Evolutionary conservation across 2,113 vertebrate species (phyloP).

Genomic region (Channa maculata): DNA sequence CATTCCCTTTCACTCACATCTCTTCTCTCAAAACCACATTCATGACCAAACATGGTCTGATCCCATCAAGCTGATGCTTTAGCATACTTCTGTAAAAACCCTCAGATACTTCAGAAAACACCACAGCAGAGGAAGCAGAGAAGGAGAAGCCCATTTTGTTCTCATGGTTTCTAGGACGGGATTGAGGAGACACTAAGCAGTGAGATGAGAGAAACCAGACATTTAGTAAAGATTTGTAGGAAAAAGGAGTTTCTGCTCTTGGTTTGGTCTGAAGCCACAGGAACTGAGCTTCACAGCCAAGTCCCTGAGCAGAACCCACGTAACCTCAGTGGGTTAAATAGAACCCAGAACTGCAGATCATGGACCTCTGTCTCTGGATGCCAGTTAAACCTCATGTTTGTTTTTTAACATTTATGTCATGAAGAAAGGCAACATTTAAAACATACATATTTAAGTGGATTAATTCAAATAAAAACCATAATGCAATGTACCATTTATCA

Average conservation of each 20-base stretch:
- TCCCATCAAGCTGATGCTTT: constrained; percentile 55
- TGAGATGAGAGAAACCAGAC: constrained; percentile 73
- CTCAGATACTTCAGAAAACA: constrained; percentile 35
- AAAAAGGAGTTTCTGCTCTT: constrained; percentile 50
- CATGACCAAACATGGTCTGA: constrained; percentile 71
- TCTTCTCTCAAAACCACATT: constrained; percentile 61
- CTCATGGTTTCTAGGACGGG: constrained; percentile 28
- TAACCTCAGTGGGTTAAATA: constrained; percentile 57
- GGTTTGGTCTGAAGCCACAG: constrained; percentile 70
- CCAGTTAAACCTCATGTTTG: constrained; percentile 48
- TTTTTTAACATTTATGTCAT: constrained; percentile 38
- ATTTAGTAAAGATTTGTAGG: constrained; percentile 42
- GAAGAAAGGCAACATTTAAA: constrained; percentile 22
- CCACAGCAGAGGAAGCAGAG: constrained; percentile 46
- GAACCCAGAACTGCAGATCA: constrained; percentile 52
- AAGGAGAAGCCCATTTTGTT: constrained; percentile 27
- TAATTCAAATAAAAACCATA: constrained; percentile 7
- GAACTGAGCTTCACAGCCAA: constrained; percentile 76
- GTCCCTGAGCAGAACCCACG: constrained; percentile 63
- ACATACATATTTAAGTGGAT: constrained; percentile 11
- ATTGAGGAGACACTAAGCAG: constrained; percentile 31
- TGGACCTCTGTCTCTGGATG: constrained; percentile 59
- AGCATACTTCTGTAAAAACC: constrained; percentile 40
- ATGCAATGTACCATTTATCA: constrained; percentile 4
- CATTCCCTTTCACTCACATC: constrained; percentile 56